phyloP scores from a whole-genome alignment of 2,888 invertebrate species.

The Orchestes rusci region DNA sequence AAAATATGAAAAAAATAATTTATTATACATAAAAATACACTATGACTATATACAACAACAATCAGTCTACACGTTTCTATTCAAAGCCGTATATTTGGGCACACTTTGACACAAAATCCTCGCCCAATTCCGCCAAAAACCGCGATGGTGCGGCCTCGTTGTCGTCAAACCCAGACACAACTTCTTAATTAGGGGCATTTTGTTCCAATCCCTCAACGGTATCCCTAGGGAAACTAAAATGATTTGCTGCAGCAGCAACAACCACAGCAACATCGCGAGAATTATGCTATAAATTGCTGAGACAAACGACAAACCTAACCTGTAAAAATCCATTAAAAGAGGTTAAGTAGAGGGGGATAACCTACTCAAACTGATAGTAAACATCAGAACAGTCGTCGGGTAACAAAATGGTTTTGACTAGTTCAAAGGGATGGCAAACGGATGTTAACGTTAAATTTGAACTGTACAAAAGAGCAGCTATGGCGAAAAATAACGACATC shows the following conservation, averaged over 20 bases:
- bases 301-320: conserved; percentile 37
- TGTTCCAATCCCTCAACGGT: conserved; percentile 47
- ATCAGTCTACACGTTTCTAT: conserved; percentile 17
- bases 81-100: conserved; percentile 11
- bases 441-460: conserved; percentile 77
- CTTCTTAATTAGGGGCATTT: conserved; percentile 32
- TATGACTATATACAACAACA: too few relatives aligned
- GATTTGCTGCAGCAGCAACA: conserved; percentile 36
- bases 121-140: conserved; percentile 36
- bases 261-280: conserved; percentile 31
- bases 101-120: conserved; percentile 28
- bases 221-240: conserved; percentile 46
- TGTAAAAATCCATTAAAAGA: conserved; percentile 26
- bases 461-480: conserved; percentile 63
- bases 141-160: conserved; percentile 33
- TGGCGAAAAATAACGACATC: conserved; percentile 57
- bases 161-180: conserved; percentile 33
- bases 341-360: conserved; percentile 26
- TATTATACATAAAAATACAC: too few relatives aligned
- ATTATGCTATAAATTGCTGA: conserved; percentile 36
- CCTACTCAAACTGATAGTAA: conserved; percentile 71
- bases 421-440: conserved; percentile 73
- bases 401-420: conserved; percentile 60
- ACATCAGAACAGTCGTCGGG: conserved; percentile 82
- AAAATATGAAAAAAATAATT: too few relatives aligned